phyloP scores from a whole-genome alignment of 1,140 invertebrate species.

The Orchesella cincta region DNA sequence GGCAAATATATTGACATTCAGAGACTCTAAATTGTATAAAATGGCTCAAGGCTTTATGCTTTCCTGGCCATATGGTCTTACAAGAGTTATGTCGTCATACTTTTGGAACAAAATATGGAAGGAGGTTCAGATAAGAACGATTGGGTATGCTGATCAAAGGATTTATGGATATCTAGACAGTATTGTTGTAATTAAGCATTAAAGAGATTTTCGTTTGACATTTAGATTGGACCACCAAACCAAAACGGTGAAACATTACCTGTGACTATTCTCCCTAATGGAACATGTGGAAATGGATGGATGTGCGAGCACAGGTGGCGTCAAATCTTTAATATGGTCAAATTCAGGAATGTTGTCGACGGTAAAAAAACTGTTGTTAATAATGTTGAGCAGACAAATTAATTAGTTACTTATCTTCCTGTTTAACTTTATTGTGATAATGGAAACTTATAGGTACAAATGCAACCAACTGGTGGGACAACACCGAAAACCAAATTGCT shows the following conservation, averaged over 20 bases:
- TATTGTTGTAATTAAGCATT: background rate
- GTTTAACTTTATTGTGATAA: no score
- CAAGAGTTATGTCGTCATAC: conserved; percentile 53
- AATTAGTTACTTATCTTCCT: no score
- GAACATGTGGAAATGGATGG: conserved; percentile 76
- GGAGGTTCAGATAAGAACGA: conserved; percentile 43
- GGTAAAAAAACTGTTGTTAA: no score
- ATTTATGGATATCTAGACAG: no score
- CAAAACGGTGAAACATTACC: conserved; percentile 67
- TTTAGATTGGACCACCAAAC: conserved; percentile 63
- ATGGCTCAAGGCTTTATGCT: conserved; percentile 63
- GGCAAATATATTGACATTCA: conserved; percentile 66
- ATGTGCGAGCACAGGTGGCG: conserved; percentile 67
- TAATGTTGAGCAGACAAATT: no score
- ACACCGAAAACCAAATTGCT: conserved; percentile 56
- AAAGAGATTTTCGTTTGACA: conserved; percentile 5
- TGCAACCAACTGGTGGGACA: conserved; percentile 56
- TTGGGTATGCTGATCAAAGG: conserved; percentile 42
- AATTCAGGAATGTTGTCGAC: conserved; percentile 67
- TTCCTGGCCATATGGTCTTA: conserved; percentile 60
- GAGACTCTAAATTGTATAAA: conserved; percentile 64
- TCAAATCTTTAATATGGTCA: conserved; percentile 77
- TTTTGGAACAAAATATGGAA: conserved; percentile 53
- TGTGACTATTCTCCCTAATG: conserved; percentile 66
- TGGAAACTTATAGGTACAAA: conserved; percentile 46